These are phyloP conservation scores for Osmerus eperlanus DNA, from an alignment of 2,113 vertebrate species.

Conservation along the genomic window DNA sequence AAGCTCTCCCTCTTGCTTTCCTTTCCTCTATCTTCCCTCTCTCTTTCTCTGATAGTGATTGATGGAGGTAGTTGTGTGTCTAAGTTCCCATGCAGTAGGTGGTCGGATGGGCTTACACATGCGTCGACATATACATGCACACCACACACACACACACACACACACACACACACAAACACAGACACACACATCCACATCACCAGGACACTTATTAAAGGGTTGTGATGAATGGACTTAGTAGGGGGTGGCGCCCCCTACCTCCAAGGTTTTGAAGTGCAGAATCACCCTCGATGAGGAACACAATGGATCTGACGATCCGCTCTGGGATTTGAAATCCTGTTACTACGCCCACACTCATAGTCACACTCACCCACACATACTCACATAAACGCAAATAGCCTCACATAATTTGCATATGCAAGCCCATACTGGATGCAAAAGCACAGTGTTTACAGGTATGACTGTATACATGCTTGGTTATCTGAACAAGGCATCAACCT, in stretches of 20 bases:
- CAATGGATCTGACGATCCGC: slow-evolving; percentile 31
- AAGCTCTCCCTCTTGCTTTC: slow-evolving; percentile 17
- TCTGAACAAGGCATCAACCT: no score
- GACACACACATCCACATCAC: no score
- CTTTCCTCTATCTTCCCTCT: not conserved
- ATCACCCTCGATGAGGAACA: slow-evolving; percentile 20
- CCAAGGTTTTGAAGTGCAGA: slow-evolving; percentile 30
- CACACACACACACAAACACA: no score
- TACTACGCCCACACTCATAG: slow-evolving; percentile 51
- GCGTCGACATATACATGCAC: no score
- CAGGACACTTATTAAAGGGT: no score
- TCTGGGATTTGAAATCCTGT: slow-evolving; percentile 55
- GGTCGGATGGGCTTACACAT: slow-evolving; percentile 48
- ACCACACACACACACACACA: no score
- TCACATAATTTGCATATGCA: no score
- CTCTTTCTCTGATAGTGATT: slow-evolving; percentile 58
- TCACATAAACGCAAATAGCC: not conserved
- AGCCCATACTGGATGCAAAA: not conserved
- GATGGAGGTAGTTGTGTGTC: slow-evolving; percentile 59
- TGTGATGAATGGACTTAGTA: slow-evolving; percentile 39
- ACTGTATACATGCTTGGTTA: no score
- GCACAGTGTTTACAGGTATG: no score
- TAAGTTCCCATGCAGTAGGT: slow-evolving; percentile 72
- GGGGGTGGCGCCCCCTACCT: slow-evolving; percentile 74
- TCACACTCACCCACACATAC: slow-evolving; percentile 58